phyloP scores from a whole-genome alignment of 2,888 invertebrate genomes.

The Morpho helenor region DNA sequence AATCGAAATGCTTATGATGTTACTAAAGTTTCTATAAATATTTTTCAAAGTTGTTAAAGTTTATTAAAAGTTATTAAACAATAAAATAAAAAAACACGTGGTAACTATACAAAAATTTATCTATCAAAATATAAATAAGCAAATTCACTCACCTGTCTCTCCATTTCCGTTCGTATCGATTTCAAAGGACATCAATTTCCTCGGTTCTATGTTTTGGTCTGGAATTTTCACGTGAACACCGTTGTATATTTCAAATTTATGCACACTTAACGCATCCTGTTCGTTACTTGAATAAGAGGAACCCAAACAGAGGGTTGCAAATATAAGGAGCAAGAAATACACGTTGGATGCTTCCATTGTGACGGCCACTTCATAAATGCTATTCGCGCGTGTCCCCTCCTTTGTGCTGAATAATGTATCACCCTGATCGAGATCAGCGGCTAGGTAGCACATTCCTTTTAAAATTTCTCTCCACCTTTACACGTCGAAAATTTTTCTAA shows the following conservation, averaged over 20 bases:
- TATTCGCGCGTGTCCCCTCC: constrained; percentile 36
- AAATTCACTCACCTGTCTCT: constrained; percentile 46
- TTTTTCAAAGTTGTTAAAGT: too few relatives aligned
- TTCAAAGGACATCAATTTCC: constrained; percentile 54
- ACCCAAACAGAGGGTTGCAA: constrained; percentile 33
- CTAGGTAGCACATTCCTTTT: constrained; percentile 11
- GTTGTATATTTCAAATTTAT: constrained; percentile 53
- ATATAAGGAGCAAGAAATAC: constrained; percentile 25
- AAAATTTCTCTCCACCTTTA: constrained; percentile 14
- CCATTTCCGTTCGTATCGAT: constrained; percentile 42
- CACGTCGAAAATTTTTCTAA: not conserved
- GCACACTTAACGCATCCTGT: constrained; percentile 9
- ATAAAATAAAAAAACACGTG: too few relatives aligned
- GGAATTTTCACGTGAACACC: constrained; percentile 58
- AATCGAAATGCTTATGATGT: too few relatives aligned
- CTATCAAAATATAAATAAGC: too few relatives aligned
- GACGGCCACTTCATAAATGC: constrained; percentile 45
- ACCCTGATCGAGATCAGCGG: constrained; percentile 19
- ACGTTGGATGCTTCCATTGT: constrained; percentile 52
- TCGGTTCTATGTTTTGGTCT: constrained; percentile 39
- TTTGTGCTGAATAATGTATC: constrained; percentile 18
- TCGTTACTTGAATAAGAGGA: constrained; percentile 21
- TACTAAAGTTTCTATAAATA: too few relatives aligned
- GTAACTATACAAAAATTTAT: too few relatives aligned
- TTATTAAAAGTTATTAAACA: too few relatives aligned